Evolutionary conservation across 1,140 invertebrate genomes (phyloP), one percentile per base, ranked within the genome.

Genomic region (Diploscapter pachys): DNA sequence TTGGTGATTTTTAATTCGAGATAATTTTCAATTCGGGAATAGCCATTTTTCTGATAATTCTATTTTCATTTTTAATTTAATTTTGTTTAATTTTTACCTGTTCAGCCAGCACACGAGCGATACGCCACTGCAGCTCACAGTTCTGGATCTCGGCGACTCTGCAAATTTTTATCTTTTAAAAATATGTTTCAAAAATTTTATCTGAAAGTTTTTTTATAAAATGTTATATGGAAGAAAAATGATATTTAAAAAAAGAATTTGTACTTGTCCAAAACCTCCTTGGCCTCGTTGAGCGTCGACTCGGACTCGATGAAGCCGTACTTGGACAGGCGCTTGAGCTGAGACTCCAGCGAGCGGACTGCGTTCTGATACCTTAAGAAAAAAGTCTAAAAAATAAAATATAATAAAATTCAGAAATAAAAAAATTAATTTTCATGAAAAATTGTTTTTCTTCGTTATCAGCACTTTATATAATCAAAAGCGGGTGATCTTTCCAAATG

Each of bases 51-150:
- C 31, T 31, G 31, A 31, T 31, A 31, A 31, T 31, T 1, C 31
- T 31, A 31, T 31, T 31, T 31, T 31, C 31, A 1, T 31, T 31
- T 31, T 31, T 31, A 31, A 31, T 31, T 31, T 31, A 31, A 31
- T 31, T 31, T 31, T 31, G 31, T 31, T 31, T 31, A 31, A 31
- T 31, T 31, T 31, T 31, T 31, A 31, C 31, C 31, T 81, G 63
- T 71, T 81, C 80, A 8, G 75, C 70, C 13, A 81, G 71, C 51
- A 77, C 62, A 31, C 80, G 80, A 31, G 80, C 80, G 0, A 82
- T 66, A 63, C 80, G 76, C 80, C 80, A 81, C 11, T 71, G 76
- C 63, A 81, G 66, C 48, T 81, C 80, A 54, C 63, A 55, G 71
- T 80, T 81, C 56, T 81, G 71, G 53, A 80, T 48, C 59, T 80